Percentiles rank a stretch among this genome's conserved stretches.
These are phyloP conservation scores for Hipparchia semele DNA, from an alignment of 2,888 invertebrate species.

Conservation along the genomic window DNA sequence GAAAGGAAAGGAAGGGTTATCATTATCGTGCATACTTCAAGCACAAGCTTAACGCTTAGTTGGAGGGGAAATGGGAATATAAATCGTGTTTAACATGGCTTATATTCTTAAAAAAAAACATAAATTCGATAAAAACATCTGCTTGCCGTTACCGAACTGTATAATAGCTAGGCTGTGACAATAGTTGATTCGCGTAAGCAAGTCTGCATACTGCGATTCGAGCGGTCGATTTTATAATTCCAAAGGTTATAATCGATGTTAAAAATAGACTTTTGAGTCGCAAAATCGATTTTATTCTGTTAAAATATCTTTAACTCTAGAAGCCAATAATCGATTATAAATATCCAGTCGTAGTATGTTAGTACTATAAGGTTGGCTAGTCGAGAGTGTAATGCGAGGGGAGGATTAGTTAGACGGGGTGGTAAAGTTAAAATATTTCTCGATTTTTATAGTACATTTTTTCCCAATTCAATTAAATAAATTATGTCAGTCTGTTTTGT, in stretches of 20 bases:
- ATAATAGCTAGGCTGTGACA: slow-evolving; percentile 13
- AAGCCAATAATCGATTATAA: slow-evolving; percentile 19
- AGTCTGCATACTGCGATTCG: slow-evolving; percentile 6
- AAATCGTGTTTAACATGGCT: too few species aligned
- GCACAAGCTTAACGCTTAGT: too few species aligned
- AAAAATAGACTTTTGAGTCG: neutral
- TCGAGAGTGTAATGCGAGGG: slow-evolving; percentile 44
- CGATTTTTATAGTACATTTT: slow-evolving; percentile 51
- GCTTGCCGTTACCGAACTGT: neutral
- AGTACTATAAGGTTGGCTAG: slow-evolving; percentile 10
- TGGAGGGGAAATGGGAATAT: too few species aligned
- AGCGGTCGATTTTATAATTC: slow-evolving; percentile 14
- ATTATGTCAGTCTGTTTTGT: slow-evolving; percentile 56
- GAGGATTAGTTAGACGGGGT: slow-evolving; percentile 44
- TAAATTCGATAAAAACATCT: neutral
- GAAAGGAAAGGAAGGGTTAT: too few species aligned
- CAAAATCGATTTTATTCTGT: neutral
- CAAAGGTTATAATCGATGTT: neutral
- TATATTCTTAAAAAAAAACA: too few species aligned
- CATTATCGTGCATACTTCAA: too few species aligned
- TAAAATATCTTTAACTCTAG: neutral
- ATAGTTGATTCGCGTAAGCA: slow-evolving; percentile 16
- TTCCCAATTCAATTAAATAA: slow-evolving; percentile 15
- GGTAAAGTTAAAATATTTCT: slow-evolving; percentile 57
- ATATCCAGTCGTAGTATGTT: neutral